Conservation (phyloP, 2,888 invertebrate genomes). For the Apotomis betuletana region DNA sequence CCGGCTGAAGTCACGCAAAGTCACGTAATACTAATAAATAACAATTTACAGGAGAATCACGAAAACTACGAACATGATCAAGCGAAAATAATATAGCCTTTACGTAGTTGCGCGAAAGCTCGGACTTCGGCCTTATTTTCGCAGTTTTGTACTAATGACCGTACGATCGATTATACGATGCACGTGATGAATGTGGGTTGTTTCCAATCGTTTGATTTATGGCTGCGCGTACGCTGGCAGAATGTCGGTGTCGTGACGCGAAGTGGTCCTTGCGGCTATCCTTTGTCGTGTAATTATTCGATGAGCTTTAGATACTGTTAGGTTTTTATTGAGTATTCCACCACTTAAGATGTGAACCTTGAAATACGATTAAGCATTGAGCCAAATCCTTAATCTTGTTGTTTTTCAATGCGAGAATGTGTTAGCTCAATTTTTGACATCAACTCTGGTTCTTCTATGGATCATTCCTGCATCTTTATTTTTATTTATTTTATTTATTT, state of each 20-base stretch:
- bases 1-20: neutral
- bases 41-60: neutral
- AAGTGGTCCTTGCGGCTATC: slow-evolving; percentile 12
- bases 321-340: neutral
- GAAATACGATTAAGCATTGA: neutral
- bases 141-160: slow-evolving; percentile 9
- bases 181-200: slow-evolving; percentile 23
- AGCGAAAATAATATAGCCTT: neutral
- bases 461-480: too few relatives aligned
- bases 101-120: neutral
- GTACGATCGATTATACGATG: slow-evolving; percentile 24
- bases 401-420: too few relatives aligned
- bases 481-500: too few relatives aligned
- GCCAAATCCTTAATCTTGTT: too few relatives aligned
- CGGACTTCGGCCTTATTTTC: neutral
- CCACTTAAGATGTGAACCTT: neutral
- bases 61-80: neutral
- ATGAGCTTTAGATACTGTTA: neutral
- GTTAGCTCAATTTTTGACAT: too few relatives aligned
- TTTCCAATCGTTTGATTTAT: slow-evolving; percentile 25
- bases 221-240: neutral
- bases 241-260: slow-evolving; percentile 18
- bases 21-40: neutral
- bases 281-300: neutral
- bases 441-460: too few relatives aligned